These are phyloP conservation scores for Lepisosteus oculatus DNA, from an alignment of 2,113 vertebrate species.

Conservation along the genomic window DNA sequence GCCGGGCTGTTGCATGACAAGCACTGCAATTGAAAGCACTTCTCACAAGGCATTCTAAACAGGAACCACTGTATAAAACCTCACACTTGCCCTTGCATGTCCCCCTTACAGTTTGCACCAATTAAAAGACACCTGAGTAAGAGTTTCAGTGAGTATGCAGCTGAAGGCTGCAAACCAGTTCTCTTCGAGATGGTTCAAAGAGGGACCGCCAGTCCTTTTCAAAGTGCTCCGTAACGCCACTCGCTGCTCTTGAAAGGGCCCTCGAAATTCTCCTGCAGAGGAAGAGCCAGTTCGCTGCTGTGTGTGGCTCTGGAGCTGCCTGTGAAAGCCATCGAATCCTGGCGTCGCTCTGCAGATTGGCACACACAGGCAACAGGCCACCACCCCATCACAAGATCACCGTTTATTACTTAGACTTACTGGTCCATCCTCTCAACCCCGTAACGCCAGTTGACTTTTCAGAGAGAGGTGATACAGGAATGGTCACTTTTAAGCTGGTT, in stretches of 20 bases:
- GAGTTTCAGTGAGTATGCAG: slow-evolving; percentile 25
- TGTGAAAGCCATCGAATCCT: slow-evolving; percentile 22
- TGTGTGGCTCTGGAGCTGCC: not conserved
- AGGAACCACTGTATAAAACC: slow-evolving; percentile 29
- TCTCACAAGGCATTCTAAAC: slow-evolving; percentile 24
- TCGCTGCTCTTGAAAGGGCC: not conserved
- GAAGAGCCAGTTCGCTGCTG: too few relatives aligned
- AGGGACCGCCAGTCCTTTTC: slow-evolving; percentile 11
- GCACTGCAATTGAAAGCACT: slow-evolving; percentile 15
- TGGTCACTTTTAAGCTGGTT: slow-evolving; percentile 16
- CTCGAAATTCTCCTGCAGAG: too few relatives aligned
- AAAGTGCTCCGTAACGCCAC: not conserved
- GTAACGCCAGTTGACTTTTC: too few relatives aligned
- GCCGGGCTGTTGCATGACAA: too few relatives aligned
- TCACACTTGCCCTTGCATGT: slow-evolving; percentile 35
- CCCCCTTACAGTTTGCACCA: slow-evolving; percentile 23
- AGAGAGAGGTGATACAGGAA: too few relatives aligned
- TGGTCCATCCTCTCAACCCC: not conserved
- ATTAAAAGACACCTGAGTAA: slow-evolving; percentile 52
- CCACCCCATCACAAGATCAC: not conserved
- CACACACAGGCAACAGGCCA: slow-evolving; percentile 13
- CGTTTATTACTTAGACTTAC: not conserved
- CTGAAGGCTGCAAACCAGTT: slow-evolving; percentile 25
- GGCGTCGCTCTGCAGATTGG: slow-evolving; percentile 19
- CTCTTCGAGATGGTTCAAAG: slow-evolving; percentile 39